These are phyloP conservation scores for Drosophila fuyamai DNA, from an alignment of 1,140 invertebrate species.

Conservation along the genomic window DNA sequence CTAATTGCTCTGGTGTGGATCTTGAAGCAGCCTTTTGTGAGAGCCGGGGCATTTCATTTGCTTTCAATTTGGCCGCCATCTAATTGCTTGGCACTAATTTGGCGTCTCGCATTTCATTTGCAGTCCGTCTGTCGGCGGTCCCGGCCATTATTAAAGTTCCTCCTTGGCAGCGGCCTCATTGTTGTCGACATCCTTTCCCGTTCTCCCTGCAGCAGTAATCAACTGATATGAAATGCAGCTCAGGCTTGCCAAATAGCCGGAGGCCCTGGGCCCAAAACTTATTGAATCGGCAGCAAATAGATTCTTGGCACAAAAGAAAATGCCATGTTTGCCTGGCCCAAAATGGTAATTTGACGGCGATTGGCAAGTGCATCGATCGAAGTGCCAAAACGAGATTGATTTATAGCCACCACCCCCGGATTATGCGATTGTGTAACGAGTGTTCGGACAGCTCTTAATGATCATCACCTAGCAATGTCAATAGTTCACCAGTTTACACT, in stretches of 20 bases:
- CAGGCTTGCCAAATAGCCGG: slow-evolving; percentile 50
- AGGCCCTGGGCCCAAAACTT: slow-evolving; percentile 25
- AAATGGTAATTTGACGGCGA: slow-evolving; percentile 46
- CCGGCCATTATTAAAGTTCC: slow-evolving; percentile 54
- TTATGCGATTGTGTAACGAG: slow-evolving; percentile 31
- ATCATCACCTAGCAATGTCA: slow-evolving; percentile 7
- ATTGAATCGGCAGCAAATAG: slow-evolving; percentile 55
- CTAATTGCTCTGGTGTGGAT: slow-evolving; percentile 65
- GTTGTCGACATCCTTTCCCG: slow-evolving; percentile 11
- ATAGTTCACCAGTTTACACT: slow-evolving; percentile 14
- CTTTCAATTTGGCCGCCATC: slow-evolving; percentile 73
- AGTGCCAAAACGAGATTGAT: slow-evolving; percentile 46
- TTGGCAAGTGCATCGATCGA: slow-evolving; percentile 35
- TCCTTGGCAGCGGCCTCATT: slow-evolving; percentile 47
- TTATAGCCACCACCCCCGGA: slow-evolving; percentile 2
- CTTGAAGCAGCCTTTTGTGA: slow-evolving; percentile 9
- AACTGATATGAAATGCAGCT: slow-evolving; percentile 69
- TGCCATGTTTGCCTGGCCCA: slow-evolving; percentile 40
- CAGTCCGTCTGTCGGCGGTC: slow-evolving; percentile 16
- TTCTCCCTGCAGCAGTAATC: slow-evolving; percentile 49
- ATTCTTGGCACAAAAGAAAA: slow-evolving; percentile 30
- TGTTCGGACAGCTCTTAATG: slow-evolving; percentile 18
- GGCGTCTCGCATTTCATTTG: slow-evolving; percentile 41
- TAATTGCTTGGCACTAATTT: slow-evolving; percentile 59
- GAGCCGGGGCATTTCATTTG: slow-evolving; percentile 68